Base-by-base conservation (phyloP, 2,888 invertebrate species). In the Buathra laborator region DNA sequence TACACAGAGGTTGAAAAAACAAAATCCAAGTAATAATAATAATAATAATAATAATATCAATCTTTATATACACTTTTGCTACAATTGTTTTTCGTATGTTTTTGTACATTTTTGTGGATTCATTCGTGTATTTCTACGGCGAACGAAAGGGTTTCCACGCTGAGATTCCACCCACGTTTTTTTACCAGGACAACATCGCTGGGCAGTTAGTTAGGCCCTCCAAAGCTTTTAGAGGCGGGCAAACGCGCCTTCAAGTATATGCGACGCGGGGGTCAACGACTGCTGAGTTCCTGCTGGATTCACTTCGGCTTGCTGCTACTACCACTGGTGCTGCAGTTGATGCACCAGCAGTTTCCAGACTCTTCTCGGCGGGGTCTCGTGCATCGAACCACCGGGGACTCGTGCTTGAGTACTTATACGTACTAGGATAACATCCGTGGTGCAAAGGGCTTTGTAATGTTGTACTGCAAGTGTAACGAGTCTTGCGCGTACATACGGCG, bases 121-220 rank as follows among this genome's bases (percentile, higher is more conserved):
- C 29, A 10, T 46, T 16, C 2, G 24, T 7, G 46, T 16, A 74
- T 62, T 76, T 37, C 83, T 88, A 88, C 88, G 89, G 90, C 88
- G 87, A 89, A 83, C 88, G 88, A 90, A 92, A 92, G 91, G 92
- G 92, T 93, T 92, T 84, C 87, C 90, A 91, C 89, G 92, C 89
- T 89, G 92, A 92, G 93, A 93, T 93, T 93, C 92, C 93, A 93
- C 93, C 93, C 93, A 93, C 93, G 93, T 93, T 93, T 93, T 93
- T 92, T 91, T 92, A 93, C 90, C 92, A 93, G 92, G 93, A 87
- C 78, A 92, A 87, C 91, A 93, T 91, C 89, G 81, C 86, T 81
- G 72, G 66, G 89, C 90, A 88, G 90, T 80, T 37, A 37, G 37
- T 80, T 37, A 37, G 37, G 37, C 0, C 37, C 37, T 37, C 6